These are phyloP conservation scores for Phalloptychus januarius DNA, from an alignment of 2,797 vertebrate genomes.

Conservation along the genomic window DNA sequence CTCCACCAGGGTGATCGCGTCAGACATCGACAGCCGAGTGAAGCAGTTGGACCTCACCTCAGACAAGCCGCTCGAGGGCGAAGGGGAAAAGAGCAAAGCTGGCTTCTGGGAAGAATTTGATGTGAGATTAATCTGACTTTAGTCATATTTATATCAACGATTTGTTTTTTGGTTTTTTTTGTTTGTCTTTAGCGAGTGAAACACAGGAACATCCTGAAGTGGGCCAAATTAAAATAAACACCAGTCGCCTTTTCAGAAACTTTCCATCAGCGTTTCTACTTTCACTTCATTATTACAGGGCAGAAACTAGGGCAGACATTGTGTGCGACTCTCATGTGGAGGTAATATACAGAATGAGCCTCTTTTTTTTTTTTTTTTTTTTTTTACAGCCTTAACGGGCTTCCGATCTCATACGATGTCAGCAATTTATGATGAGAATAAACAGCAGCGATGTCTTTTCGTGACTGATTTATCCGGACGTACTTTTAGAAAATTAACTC, in stretches of 20 bases:
- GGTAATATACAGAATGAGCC: not conserved
- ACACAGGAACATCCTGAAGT: not conserved
- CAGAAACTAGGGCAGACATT: constrained; percentile 2
- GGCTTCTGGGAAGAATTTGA: constrained; percentile 99
- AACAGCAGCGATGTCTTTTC: not conserved
- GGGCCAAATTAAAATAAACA: not conserved
- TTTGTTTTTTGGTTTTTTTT: not conserved
- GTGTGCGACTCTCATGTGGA: constrained; percentile 62
- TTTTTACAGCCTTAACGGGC: not conserved
- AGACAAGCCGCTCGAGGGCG: constrained; percentile 63
- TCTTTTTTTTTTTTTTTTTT: no score
- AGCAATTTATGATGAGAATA: not conserved
- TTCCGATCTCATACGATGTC: not conserved
- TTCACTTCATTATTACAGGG: constrained; percentile 17
- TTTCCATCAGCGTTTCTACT: constrained; percentile 1
- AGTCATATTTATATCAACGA: not conserved
- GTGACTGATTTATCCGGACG: not conserved
- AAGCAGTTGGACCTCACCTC: constrained; percentile 86
- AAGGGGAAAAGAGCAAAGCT: constrained; percentile 85
- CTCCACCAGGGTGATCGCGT: constrained; percentile 92
- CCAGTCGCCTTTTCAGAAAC: not conserved
- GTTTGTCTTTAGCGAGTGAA: not conserved
- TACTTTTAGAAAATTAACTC: not conserved
- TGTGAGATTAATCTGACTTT: constrained; percentile 70
- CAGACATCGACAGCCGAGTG: constrained; percentile 92